Conservation (phyloP, 2,113 vertebrate species). For the Actinemys pallida region DNA sequence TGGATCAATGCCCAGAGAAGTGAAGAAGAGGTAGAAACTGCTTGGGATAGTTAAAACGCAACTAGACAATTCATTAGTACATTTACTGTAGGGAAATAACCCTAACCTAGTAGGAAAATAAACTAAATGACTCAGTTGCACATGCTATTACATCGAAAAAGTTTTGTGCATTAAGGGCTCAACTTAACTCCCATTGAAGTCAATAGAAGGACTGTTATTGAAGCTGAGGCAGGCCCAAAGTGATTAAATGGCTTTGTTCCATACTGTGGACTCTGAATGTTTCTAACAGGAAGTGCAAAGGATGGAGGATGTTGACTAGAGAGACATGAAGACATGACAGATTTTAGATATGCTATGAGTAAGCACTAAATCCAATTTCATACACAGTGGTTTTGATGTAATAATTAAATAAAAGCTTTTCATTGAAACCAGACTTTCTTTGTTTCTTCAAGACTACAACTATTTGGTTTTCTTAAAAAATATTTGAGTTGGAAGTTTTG, state of each 20-base stretch:
- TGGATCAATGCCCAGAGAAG: not conserved
- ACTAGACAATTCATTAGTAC: not conserved
- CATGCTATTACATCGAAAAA: not conserved
- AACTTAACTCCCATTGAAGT: conserved; percentile 1
- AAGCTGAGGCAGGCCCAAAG: not conserved
- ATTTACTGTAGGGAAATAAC: conserved; percentile 13
- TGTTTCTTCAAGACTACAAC: rapidly evolving
- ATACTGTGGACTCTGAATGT: rapidly evolving
- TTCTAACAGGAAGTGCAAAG: not conserved
- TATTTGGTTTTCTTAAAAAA: not conserved
- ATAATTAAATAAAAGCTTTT: not conserved
- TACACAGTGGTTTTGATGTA: not conserved
- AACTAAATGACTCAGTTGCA: conserved; percentile 23
- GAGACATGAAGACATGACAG: not conserved
- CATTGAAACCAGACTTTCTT: rapidly evolving
- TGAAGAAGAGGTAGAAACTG: not conserved
- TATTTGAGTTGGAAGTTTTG: not conserved
- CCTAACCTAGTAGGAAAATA: not conserved
- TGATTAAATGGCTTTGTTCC: not conserved
- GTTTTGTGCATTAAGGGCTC: not conserved
- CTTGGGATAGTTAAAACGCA: not conserved
- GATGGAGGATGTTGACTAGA: not conserved
- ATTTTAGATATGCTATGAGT: not conserved
- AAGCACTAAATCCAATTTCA: not conserved
- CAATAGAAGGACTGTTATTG: not conserved